Evolutionary conservation across 2,888 invertebrate genomes (phyloP).

Genomic region (Eristalis intricaria): DNA sequence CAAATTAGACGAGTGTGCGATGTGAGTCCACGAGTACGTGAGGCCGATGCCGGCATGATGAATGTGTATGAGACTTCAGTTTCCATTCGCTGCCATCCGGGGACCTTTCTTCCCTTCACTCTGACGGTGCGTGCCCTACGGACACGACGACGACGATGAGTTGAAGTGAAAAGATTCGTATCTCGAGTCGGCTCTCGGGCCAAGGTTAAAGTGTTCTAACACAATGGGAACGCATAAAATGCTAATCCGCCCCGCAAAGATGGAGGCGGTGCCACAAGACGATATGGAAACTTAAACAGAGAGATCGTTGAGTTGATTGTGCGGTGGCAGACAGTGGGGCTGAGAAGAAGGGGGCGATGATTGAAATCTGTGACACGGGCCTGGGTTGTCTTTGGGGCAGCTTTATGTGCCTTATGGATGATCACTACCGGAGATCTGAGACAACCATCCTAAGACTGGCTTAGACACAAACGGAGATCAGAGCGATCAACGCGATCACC

Average conservation of each 20-base stretch:
- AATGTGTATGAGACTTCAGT: slow-evolving; percentile 47
- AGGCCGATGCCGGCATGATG: slow-evolving; percentile 9
- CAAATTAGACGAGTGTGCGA: slow-evolving; percentile 35
- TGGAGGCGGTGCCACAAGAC: slow-evolving; percentile 22
- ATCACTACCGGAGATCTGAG: too few species aligned
- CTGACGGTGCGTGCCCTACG: slow-evolving; percentile 48
- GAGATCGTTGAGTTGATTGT: slow-evolving; percentile 16
- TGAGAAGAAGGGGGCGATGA: background rate
- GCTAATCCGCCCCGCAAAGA: slow-evolving; percentile 16
- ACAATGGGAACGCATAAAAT: slow-evolving; percentile 48
- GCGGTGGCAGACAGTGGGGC: slow-evolving; percentile 15
- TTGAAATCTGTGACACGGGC: too few species aligned
- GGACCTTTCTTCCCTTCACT: slow-evolving; percentile 37
- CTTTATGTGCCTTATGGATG: too few species aligned
- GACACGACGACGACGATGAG: slow-evolving; percentile 49
- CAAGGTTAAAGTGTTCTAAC: slow-evolving; percentile 58
- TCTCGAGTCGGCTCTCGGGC: slow-evolving; percentile 24
- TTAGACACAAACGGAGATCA: too few species aligned
- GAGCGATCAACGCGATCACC: too few species aligned
- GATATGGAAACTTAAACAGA: slow-evolving; percentile 11
- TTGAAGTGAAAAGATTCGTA: slow-evolving; percentile 57
- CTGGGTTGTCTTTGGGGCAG: too few species aligned
- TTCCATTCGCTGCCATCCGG: slow-evolving; percentile 45
- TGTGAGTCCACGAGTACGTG: background rate
- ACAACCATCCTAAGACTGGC: too few species aligned